Base-by-base conservation (phyloP, 2,888 invertebrate species). In the Euclidia mi region DNA sequence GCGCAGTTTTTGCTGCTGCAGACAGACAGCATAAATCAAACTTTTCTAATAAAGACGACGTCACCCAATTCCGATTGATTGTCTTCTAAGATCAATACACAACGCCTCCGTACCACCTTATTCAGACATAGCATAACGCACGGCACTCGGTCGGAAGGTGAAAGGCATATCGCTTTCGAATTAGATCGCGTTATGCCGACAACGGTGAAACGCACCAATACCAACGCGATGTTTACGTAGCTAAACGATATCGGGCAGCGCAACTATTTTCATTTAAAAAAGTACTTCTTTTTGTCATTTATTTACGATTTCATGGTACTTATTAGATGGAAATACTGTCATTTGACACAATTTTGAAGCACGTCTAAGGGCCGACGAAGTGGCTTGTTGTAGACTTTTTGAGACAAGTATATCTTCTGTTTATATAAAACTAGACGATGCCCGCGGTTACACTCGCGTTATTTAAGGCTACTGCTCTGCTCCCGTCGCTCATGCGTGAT, bases 91-190 rank as follows among this genome's bases (percentile, higher is more conserved):
- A 41, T 25, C n/a, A 34, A 34, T 11, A 15, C 40, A 58, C 49
- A 40, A 48, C 46, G 50, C 56, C 41, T 40, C 52, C 40, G 17
- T 44, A 46, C 53, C 52, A 57, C 66, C 62, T 68, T 69, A 65
- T 71, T 69, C 74, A 64, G 63, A 53, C 62, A 65, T 50, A 69
- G 71, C 82, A 81, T 82, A 82, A 75, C 75, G 82, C 80, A 83
- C 83, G 73, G 65, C 80, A 75, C 59, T 67, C 79, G 84, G 86
- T 89, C 87, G 85, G 86, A 87, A 92, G 91, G 93, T 92, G 93
- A 94, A 94, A 94, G 93, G 93, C 90, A 85, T 88, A 92, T 92
- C 90, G 88, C 93, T 93, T 94, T 94, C 93, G 90, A 94, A 90
- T 91, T 91, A 90, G 91, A 92, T 90, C 92, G 90, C 89, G 83